These are phyloP conservation scores for Equus quagga DNA, from an alignment of 2,113 vertebrate genomes.

Conservation along the genomic window DNA sequence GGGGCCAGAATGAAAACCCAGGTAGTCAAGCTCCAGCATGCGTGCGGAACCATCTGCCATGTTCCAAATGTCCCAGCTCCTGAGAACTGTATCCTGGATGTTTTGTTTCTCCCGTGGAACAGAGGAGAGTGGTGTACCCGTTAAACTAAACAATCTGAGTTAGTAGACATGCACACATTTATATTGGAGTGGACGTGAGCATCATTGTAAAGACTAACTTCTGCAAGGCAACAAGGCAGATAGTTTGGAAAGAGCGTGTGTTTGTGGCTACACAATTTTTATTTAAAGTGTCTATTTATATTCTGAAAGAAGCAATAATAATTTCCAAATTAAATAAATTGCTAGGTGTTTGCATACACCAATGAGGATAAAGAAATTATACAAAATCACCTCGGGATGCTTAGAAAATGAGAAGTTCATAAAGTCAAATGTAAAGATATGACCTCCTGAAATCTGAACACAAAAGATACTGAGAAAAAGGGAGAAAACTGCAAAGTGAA, in stretches of 20 bases:
- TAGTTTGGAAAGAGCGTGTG: neutral
- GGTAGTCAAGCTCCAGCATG: neutral
- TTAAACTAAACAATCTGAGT: neutral
- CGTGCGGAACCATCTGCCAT: neutral
- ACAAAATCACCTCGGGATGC: neutral
- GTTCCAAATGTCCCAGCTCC: neutral
- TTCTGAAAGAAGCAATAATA: neutral
- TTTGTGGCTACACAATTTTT: neutral
- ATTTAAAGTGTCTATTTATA: neutral
- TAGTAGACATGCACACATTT: neutral
- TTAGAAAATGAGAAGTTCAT: neutral
- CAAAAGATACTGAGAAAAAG: neutral
- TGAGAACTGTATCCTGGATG: neutral
- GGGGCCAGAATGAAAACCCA: neutral
- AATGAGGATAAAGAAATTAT: neutral
- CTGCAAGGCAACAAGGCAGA: neutral
- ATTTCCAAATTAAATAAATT: constrained; percentile 28
- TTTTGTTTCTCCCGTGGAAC: neutral
- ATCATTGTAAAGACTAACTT: neutral
- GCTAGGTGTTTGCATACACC: neutral
- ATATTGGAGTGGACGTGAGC: neutral
- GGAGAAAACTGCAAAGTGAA: neutral
- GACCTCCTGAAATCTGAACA: neutral
- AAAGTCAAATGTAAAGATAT: neutral
- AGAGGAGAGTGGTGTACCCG: neutral